A percentile compares a stretch with the other conserved stretches of the same genome.
These are phyloP conservation scores for Octopus sinensis DNA, from an alignment of 1,140 invertebrate species.

Conservation along the genomic window DNA sequence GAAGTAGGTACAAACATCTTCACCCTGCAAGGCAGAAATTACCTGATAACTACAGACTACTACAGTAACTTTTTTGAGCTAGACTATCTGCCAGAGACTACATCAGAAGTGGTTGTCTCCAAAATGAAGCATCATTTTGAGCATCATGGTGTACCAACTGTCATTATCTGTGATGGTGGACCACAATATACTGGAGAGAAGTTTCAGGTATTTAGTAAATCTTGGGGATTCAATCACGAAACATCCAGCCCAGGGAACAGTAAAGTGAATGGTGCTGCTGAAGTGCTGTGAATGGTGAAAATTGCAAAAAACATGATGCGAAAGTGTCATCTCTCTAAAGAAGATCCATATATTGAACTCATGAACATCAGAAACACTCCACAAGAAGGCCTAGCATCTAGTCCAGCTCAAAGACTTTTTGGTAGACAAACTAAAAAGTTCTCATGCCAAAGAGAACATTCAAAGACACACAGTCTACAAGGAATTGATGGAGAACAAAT, in stretches of 20 bases:
- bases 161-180: constrained; percentile 2
- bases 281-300: constrained; percentile 16
- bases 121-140: constrained; percentile 16
- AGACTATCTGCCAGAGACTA: constrained; percentile 7
- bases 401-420: constrained; percentile 17
- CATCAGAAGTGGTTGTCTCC: constrained; percentile 4
- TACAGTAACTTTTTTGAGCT: constrained; percentile 22
- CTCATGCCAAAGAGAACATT: background rate
- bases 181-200: background rate
- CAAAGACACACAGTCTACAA: background rate
- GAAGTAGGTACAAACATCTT: constrained; percentile 19
- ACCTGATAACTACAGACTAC: constrained; percentile 20
- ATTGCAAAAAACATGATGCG: constrained; percentile 6
- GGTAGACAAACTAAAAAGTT: background rate
- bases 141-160: constrained; percentile 16
- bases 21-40: background rate
- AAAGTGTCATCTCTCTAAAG: background rate
- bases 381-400: background rate
- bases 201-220: background rate
- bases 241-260: constrained; percentile 12
- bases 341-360: constrained; percentile 10
- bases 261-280: constrained; percentile 19
- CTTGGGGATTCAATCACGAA: constrained; percentile 12
- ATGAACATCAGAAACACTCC: constrained; percentile 18
- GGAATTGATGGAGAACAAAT: background rate